These are phyloP conservation scores for Emydocephalus ijimae DNA, from an alignment of 2,113 vertebrate genomes.

Conservation along the genomic window DNA sequence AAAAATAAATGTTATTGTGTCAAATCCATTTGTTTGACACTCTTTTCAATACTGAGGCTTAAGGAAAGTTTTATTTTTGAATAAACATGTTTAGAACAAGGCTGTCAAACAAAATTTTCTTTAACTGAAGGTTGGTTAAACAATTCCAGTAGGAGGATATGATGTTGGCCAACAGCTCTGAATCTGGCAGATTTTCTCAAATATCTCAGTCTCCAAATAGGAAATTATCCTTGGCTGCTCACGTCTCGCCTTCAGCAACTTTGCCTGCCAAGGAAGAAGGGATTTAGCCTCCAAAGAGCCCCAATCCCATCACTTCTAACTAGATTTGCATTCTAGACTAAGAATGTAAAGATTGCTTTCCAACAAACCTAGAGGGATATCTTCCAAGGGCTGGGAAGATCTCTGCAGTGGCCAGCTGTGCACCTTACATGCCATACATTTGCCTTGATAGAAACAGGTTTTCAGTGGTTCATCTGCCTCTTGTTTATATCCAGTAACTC, in stretches of 20 bases:
- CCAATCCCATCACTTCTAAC: neutral
- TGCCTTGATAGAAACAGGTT: neutral
- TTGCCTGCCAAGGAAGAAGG: neutral
- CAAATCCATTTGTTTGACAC: neutral
- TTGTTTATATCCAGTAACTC: neutral
- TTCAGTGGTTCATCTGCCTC: neutral
- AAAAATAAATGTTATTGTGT: neutral
- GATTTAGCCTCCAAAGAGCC: neutral
- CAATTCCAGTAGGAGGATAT: neutral
- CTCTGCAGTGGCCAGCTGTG: neutral
- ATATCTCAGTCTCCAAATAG: neutral
- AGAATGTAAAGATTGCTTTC: neutral
- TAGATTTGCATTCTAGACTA: neutral
- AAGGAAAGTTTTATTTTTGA: neutral
- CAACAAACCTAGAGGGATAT: neutral
- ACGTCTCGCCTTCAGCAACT: neutral
- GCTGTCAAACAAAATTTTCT: neutral
- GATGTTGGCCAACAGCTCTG: neutral
- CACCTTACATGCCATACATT: neutral
- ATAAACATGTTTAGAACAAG: neutral
- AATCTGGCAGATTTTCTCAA: neutral
- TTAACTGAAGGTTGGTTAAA: neutral
- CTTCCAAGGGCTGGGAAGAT: neutral
- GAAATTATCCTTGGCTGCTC: neutral
- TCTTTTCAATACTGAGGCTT: neutral